Conservation (phyloP, 1,140 invertebrate genomes). For the Liolophura sinensis region DNA sequence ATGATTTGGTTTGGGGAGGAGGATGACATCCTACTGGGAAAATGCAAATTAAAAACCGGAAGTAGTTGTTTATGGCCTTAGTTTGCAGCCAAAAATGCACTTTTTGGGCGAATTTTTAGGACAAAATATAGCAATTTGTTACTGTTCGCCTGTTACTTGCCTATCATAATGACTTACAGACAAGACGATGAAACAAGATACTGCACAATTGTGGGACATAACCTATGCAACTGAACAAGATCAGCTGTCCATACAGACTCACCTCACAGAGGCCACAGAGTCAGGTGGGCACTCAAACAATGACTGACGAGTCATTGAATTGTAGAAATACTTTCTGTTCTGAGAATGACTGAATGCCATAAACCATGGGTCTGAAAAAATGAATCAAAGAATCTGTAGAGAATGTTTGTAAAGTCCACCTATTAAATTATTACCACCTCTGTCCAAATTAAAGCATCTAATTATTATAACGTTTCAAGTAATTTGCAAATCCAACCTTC, state of each 20-base stretch:
- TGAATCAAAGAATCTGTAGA: constrained; percentile 7
- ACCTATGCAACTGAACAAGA: not conserved
- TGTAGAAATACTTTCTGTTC: constrained; percentile 63
- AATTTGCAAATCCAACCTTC: too few species aligned
- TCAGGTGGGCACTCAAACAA: constrained; percentile 57
- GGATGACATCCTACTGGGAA: too few species aligned
- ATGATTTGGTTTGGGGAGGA: too few species aligned
- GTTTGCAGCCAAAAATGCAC: not conserved
- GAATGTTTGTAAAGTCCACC: constrained; percentile 1
- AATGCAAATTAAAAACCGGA: too few species aligned
- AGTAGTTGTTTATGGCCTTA: not conserved
- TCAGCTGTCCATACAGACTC: constrained; percentile 6
- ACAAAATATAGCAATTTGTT: not conserved
- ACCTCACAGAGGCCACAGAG: constrained; percentile 53
- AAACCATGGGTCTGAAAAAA: constrained; percentile 61
- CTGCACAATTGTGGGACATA: too few species aligned
- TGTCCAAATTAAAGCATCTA: not conserved
- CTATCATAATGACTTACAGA: not conserved
- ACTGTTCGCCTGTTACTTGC: not conserved
- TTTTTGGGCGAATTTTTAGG: not conserved
- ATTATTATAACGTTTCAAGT: not conserved
- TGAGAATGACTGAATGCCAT: constrained; percentile 60
- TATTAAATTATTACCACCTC: not conserved
- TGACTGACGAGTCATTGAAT: constrained; percentile 51
- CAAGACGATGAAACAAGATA: not conserved